These are phyloP conservation scores for Philereme vetulata DNA, from an alignment of 2,888 invertebrate species.

Conservation along the genomic window DNA sequence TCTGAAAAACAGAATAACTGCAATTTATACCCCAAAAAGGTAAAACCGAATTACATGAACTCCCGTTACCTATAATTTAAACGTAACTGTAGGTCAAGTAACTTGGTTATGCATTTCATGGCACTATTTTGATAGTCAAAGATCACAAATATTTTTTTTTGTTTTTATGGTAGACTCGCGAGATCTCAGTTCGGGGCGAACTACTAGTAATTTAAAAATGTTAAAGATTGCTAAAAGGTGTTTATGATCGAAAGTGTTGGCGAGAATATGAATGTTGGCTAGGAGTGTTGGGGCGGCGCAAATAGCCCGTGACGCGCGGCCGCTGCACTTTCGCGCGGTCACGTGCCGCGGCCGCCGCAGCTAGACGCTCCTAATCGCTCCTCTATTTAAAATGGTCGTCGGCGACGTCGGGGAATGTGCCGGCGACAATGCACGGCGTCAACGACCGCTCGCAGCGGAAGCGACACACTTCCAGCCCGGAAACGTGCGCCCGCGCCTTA, in stretches of 20 bases:
- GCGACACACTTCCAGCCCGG: slow-evolving; percentile 83
- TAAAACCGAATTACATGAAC: too few relatives aligned
- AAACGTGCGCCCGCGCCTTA: slow-evolving; percentile 80
- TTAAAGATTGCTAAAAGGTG: slow-evolving; percentile 5
- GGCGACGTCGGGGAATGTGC: slow-evolving; percentile 76
- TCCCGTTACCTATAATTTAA: too few relatives aligned
- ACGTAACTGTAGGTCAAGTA: too few relatives aligned
- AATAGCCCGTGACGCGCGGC: slow-evolving; percentile 42
- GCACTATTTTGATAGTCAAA: too few relatives aligned
- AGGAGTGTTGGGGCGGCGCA: slow-evolving; percentile 27
- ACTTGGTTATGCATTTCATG: too few relatives aligned
- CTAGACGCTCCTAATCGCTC: slow-evolving; percentile 79
- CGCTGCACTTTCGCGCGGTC: slow-evolving; percentile 82
- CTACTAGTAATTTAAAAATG: too few relatives aligned
- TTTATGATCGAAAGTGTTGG: slow-evolving; percentile 10
- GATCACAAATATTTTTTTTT: too few relatives aligned
- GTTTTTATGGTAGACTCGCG: too few relatives aligned
- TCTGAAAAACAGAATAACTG: too few relatives aligned
- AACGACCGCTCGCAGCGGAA: slow-evolving; percentile 81
- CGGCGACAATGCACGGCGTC: slow-evolving; percentile 77
- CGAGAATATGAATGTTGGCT: slow-evolving; percentile 10
- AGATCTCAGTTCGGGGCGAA: too few relatives aligned
- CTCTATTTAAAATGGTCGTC: slow-evolving; percentile 82
- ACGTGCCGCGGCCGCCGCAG: slow-evolving; percentile 73
- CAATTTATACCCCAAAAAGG: too few relatives aligned